A percentile compares a stretch with the other conserved stretches of the same genome.
These are phyloP conservation scores for Orthosia gothica DNA, from an alignment of 2,888 invertebrate species.

Conservation along the genomic window DNA sequence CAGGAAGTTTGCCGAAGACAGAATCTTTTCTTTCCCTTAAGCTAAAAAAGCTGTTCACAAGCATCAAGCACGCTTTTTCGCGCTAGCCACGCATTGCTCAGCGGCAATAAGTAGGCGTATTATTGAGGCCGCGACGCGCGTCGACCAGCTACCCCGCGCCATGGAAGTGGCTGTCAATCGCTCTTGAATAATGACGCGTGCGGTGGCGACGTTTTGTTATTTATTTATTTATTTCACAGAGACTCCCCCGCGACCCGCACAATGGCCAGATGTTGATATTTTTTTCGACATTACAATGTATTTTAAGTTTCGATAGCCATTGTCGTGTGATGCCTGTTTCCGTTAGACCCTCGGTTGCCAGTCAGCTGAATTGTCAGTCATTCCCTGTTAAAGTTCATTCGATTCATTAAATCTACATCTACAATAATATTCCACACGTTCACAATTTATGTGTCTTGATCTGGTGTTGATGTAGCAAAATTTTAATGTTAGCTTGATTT, in stretches of 20 bases:
- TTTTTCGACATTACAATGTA: conserved; percentile 88
- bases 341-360: conserved; percentile 77
- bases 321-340: conserved; percentile 82
- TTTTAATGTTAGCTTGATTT: not conserved
- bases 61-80: conserved; percentile 48
- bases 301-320: conserved; percentile 85
- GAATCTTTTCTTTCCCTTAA: not conserved
- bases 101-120: conserved; percentile 89
- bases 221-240: conserved; percentile 85
- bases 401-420: conserved; percentile 52
- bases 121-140: conserved; percentile 82
- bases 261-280: conserved; percentile 91
- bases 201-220: conserved; percentile 89
- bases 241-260: conserved; percentile 87
- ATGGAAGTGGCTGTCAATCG: conserved; percentile 91
- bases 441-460: not conserved
- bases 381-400: conserved; percentile 56
- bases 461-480: conserved; percentile 1
- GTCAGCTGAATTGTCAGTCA: conserved; percentile 68
- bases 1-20: not conserved
- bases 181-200: conserved; percentile 90
- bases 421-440: conserved; percentile 1
- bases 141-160: conserved; percentile 64
- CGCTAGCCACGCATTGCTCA: conserved; percentile 70
- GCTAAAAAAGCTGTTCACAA: conserved; percentile 2